phyloP scores from a whole-genome alignment of 2,888 invertebrate genomes.

The Euclidia mi region DNA sequence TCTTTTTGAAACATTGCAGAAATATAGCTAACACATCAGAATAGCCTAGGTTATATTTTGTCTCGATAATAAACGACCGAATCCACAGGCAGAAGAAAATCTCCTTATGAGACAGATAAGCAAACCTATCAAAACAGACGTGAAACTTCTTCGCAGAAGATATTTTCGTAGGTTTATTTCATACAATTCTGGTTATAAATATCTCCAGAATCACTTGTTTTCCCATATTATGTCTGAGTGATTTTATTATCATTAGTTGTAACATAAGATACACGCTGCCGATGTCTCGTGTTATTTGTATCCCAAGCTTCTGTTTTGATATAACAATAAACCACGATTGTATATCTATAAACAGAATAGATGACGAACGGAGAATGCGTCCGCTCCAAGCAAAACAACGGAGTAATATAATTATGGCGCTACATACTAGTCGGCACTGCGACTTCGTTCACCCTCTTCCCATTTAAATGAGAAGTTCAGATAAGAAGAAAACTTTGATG shows the following conservation, averaged over 20 bases:
- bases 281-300: constrained; percentile 44
- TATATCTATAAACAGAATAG: constrained; percentile 49
- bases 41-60: too few species aligned
- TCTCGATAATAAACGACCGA: too few species aligned
- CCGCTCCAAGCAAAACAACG: constrained; percentile 50
- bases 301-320: constrained; percentile 51
- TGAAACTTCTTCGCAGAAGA: too few species aligned
- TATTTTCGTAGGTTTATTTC: constrained; percentile 13
- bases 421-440: constrained; percentile 23
- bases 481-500: constrained; percentile 32
- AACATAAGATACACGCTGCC: constrained; percentile 33
- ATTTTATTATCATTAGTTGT: constrained; percentile 31
- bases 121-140: too few species aligned
- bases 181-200: constrained; percentile 9
- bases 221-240: too few species aligned
- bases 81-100: too few species aligned
- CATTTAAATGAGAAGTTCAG: constrained; percentile 16
- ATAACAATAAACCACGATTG: constrained; percentile 57
- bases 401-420: constrained; percentile 39
- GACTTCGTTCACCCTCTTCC: constrained; percentile 20
- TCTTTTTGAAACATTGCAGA: too few species aligned
- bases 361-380: constrained; percentile 43
- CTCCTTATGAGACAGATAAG: too few species aligned
- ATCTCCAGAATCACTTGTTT: too few species aligned
- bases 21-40: too few species aligned